These are phyloP conservation scores for Pristionchus entomophagus DNA, from an alignment of 2,888 invertebrate genomes.

Conservation along the genomic window DNA sequence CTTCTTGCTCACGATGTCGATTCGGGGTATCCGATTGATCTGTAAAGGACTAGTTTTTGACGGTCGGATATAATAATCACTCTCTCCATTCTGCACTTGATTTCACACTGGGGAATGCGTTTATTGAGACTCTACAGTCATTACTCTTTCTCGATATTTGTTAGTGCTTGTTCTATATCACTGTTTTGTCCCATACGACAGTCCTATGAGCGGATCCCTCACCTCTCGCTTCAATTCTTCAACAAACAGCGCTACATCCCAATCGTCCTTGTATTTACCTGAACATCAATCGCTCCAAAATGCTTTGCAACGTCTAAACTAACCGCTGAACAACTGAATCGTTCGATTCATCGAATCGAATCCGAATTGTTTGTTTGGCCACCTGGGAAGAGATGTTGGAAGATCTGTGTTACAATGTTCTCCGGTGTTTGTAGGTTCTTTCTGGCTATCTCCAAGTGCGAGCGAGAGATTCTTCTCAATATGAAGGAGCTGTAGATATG, in stretches of 20 bases:
- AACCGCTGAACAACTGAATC: neutral
- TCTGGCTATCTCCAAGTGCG: too few relatives aligned
- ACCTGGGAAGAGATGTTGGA: neutral
- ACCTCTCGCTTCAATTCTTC: constrained; percentile 9
- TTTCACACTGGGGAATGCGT: too few relatives aligned
- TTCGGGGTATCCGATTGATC: neutral
- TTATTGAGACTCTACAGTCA: too few relatives aligned
- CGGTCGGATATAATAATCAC: too few relatives aligned
- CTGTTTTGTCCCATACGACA: too few relatives aligned
- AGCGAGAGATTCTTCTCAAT: too few relatives aligned
- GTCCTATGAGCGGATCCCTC: neutral
- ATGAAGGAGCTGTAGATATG: too few relatives aligned
- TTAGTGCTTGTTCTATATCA: too few relatives aligned
- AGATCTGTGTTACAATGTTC: too few relatives aligned
- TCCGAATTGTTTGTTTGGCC: constrained; percentile 10
- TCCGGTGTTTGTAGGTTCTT: too few relatives aligned
- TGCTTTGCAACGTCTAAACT: neutral
- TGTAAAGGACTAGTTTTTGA: neutral
- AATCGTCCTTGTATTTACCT: constrained; percentile 19
- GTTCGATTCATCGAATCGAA: neutral
- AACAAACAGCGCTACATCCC: neutral
- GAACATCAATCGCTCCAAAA: neutral
- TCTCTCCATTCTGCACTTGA: too few relatives aligned
- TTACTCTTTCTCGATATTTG: too few relatives aligned
- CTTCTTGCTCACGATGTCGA: neutral